Base-by-base conservation (phyloP, 2,113 vertebrate species). In the Sturnus vulgaris region DNA sequence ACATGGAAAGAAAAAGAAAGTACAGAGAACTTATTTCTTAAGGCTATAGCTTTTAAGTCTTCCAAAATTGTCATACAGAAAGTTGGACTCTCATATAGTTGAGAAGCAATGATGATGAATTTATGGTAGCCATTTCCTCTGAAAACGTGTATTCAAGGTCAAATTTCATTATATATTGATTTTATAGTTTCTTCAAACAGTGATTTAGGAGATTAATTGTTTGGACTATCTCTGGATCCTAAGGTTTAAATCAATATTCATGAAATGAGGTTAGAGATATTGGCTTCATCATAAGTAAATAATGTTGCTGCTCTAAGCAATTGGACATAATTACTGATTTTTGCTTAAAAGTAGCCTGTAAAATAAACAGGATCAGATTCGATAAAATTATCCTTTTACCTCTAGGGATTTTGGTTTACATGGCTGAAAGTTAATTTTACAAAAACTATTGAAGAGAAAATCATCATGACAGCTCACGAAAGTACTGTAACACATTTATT, bases 201-300 rank as follows among this genome's bases (percentile, higher is more conserved):
- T 93, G 94, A 96, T 95, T 96, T 92, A 95, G 91, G 76, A 96
- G 96, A 95, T 95, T 96, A 97, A 97, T 97, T 96, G 94, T 92
- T 90, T 88, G 79, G 79, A 82, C 93, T 90, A 75, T 91, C 79
- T 93, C 95, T 90, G 87, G 87, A 95, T 96, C 84, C 91, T 88
- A 95, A 94, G 87, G 96, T 96, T 96, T 97, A 97, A 96, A 97
- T 97, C 95, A 96, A 97, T 96, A 97, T 96, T 94, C 92, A 92
- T 95, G 95, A 96, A 97, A 97, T 71, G 94, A 96, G 92, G 91
- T 96, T 96, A 96, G 92, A 94, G 96, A 95, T 95, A 96, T 90
- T 95, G 95, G 78, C 91, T 97, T 94, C 88, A 90, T 94, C 94
- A 56, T 96, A 96, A 93, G 95, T 91, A 97, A 97, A 97, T 94